Base-by-base conservation (phyloP, 2,113 vertebrate species). In the Gopherus flavomarginatus region DNA sequence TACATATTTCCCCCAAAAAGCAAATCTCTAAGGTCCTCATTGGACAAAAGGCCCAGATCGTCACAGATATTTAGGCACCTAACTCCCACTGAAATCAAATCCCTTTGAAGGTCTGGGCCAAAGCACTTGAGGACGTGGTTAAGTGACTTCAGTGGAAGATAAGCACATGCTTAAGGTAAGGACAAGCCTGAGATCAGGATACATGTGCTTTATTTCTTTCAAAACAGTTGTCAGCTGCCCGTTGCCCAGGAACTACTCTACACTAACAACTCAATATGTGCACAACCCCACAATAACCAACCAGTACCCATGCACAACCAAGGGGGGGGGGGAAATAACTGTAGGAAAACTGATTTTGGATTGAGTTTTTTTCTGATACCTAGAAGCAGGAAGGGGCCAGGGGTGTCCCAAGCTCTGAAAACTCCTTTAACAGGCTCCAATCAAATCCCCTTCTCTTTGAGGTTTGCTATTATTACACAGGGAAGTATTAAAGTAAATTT, bases 401-500 rank as follows among this genome's bases (percentile, higher is more conserved):
- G 53, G 86, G 31, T 90, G 75, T 87, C 31, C 88, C 79, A 80
- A 83, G 90, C 86, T 87, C 84, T 52, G 77, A 94, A 7, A n/a
- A 62, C 81, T 72, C 89, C 89, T 92, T 83, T 29, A 93, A 93
- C 8, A 38, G 65, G 17, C n/a, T 5, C 35, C 35, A 2, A 10
- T 38, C 35, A 93, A 50, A 17, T 5, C 44, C 79, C 89, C 83
- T 92, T 89, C 87, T 3, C 89, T 90, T 50, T 72, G 56, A 65
- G 29, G 38, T 47, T 89, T 95, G 88, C 89, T 92, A 88, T 78
- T 88, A 88, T 90, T 65, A 92, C 85, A 42, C 3, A 90, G 59
- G 81, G 77, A 89, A 19, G 38, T 35, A 42, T 94, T 80, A 85
- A 85, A 93, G 56, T 93, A 89, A 95, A 94, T 96, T 94, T 95